Evolutionary conservation across 1,140 invertebrate genomes (phyloP).

Genomic region (Drosophila subobscura): DNA sequence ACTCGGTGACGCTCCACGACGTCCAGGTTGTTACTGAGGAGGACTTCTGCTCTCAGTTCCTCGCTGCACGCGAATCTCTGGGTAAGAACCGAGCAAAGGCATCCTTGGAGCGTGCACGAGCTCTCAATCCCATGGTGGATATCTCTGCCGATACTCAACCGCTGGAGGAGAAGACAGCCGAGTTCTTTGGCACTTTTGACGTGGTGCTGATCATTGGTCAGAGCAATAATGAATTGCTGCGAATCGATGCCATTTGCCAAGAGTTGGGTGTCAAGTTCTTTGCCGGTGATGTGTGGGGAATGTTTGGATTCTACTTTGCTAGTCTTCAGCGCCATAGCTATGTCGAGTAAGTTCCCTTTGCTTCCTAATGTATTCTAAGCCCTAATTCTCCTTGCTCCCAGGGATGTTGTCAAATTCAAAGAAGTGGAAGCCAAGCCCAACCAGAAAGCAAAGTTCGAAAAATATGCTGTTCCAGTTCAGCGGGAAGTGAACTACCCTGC

Average conservation of each 20-base stretch:
- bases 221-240: conserved; percentile 88
- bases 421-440: conserved; percentile 85
- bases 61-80: conserved; percentile 87
- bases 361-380: neutral
- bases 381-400: conserved; percentile 29
- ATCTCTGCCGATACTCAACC: conserved; percentile 89
- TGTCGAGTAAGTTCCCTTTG: conserved; percentile 88
- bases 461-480: conserved; percentile 84
- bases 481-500: conserved; percentile 86
- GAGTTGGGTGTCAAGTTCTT: conserved; percentile 93
- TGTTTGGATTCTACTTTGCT: conserved; percentile 95
- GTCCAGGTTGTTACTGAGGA: conserved; percentile 88
- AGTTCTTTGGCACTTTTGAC: conserved; percentile 92
- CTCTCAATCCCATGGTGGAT: conserved; percentile 96
- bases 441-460: conserved; percentile 85
- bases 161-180: conserved; percentile 86
- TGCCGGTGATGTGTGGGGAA: conserved; percentile 96
- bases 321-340: conserved; percentile 95
- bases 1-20: conserved; percentile 95
- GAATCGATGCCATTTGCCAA: conserved; percentile 92
- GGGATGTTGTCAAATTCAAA: conserved; percentile 86
- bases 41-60: conserved; percentile 92
- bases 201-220: conserved; percentile 93
- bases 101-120: conserved; percentile 90
- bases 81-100: conserved; percentile 93